Evolutionary conservation across 2,797 vertebrate genomes (phyloP), one percentile per base, ranked within the genome.

Genomic region (Arnoldichthys spilopterus): DNA sequence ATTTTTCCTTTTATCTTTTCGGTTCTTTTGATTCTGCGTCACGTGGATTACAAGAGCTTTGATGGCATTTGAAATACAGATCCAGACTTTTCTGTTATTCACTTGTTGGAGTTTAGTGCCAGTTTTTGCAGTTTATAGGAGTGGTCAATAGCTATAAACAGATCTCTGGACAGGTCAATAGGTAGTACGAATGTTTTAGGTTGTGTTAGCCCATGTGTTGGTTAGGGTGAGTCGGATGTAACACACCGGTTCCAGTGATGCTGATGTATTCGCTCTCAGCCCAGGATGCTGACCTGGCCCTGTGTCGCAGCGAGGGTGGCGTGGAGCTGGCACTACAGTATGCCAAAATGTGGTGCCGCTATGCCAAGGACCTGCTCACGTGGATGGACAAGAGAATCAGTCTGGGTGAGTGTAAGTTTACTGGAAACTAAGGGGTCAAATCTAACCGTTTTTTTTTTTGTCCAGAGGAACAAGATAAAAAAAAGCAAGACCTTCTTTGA

Each of bases 311-410:
- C 1, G 95, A 96, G 56, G 94, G 93, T 0, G 97, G 97, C 9
- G 95, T 98, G 66, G 96, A 98, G 13, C 92, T 92, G 0, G 96
- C 96, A 1, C 87, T 99, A 43, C 95, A 94, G 6, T 98, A 99
- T 0, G 90, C 96, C 88, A 99, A 99, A 84, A 90, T 90, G 87
- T 98, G 97, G 97, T 96, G 96, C 83, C 96, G 96, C 86, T 98
- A 98, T 0, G 93, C 96, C 83, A 98, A 98, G 82, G 97, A 98
- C 77, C 92, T 99, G 0, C 91, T 98, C 82, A 87, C 82, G 70
- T 99, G 96, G 95, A 95, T 96, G 11, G 97, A 98, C 78, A 98
- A 96, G 80, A 95, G 95, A 82, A 92, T 96, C 83, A 88, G 47
- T 86, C 88, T 96, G 0, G 97, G 97, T 99, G 81, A 92, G 93